Evolutionary conservation across 2,113 vertebrate species (phyloP), one percentile per base, ranked within the genome.

Genomic region (Cettia cetti): DNA sequence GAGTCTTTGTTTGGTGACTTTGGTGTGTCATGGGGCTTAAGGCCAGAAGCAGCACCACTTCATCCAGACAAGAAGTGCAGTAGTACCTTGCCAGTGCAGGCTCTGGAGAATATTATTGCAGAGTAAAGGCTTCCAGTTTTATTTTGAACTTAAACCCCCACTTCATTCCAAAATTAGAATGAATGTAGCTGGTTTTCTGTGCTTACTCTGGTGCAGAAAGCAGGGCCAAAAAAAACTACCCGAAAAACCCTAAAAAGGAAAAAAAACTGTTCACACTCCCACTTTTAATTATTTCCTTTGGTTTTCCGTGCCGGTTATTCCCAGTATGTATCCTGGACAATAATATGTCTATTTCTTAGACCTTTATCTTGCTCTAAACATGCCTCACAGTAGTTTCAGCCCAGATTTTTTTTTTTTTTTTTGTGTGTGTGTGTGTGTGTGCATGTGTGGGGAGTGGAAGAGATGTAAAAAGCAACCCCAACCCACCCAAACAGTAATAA

Each of bases 251-350:
- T 27, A 26, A 49, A 31, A 54, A 22, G 15, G 22, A 17, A 33
- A 86, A 70, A 72, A 47, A 61, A 26, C 1, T 30, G 20, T 54
- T 63, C 24, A 54, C n/a, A 47, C 56, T 26, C 30, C 27, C 44
- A 78, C 20, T 91, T 94, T 69, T 63, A 86, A 78, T 78, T 37
- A 74, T 69, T 86, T 82, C 61, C 71, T 92, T 80, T 79, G 75
- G 31, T 71, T 87, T 82, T 33, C 9, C 9, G 59, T 13, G 53
- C 68, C 47, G 76, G 18, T 79, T 86, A 82, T 63, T 82, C 21
- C 28, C 16, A 79, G 15, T 11, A 7, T 72, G 50, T 74, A 74
- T 77, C 42, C 60, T 70, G 63, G 23, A 39, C 52, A 90, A 80
- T 21, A 52, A 24, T 13, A 61, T 42, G 31, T n/a, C 31, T 20